Conservation (phyloP, 2,797 vertebrate species). For the Acridotheres tristis region DNA sequence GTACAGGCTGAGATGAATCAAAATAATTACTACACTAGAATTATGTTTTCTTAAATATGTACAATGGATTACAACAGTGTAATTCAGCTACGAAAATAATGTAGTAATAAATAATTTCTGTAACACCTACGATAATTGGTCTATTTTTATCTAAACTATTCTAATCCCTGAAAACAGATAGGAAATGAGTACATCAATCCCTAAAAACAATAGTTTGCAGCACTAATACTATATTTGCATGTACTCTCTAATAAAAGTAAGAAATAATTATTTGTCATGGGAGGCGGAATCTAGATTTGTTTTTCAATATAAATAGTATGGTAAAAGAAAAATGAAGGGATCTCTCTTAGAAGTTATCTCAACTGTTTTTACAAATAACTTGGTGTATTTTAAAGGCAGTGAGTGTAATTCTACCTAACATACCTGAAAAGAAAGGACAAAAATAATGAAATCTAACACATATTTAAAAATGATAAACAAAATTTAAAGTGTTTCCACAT, state of each 20-base stretch:
- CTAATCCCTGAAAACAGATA: not conserved
- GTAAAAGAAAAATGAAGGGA: not conserved
- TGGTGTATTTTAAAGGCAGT: not conserved
- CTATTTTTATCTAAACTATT: not conserved
- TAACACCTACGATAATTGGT: not conserved
- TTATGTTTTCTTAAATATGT: not conserved
- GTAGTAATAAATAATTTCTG: not conserved
- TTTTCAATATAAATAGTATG: not conserved
- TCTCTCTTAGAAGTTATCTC: not conserved
- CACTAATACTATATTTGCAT: not conserved
- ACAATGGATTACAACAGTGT: not conserved
- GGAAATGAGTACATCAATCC: not conserved
- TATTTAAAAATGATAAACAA: not conserved
- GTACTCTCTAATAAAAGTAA: not conserved
- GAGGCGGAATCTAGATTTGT: not conserved
- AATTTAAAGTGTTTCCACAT: not conserved
- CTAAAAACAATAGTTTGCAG: not conserved
- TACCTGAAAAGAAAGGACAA: not conserved
- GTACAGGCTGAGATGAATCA: not conserved
- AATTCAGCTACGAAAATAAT: not conserved
- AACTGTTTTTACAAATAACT: not conserved
- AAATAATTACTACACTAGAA: not conserved
- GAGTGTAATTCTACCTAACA: not conserved
- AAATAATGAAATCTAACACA: not conserved
- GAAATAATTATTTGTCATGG: not conserved